Evolutionary conservation across 2,797 vertebrate genomes (phyloP), one percentile per base, ranked within the genome.

Genomic region (Acipenser oxyrinchus): DNA sequence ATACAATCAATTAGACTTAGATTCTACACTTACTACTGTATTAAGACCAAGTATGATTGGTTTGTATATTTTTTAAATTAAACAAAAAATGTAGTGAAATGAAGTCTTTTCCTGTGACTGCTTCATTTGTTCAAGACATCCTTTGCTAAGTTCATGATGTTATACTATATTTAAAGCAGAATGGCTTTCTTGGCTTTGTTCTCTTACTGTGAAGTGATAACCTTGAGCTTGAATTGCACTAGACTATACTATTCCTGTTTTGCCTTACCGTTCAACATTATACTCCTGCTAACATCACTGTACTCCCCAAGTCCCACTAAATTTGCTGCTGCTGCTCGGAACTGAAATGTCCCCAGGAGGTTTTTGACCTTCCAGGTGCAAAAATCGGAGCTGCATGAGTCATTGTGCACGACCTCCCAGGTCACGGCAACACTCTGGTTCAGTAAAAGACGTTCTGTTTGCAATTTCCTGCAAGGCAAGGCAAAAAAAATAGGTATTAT

Each of bases 251-350:
- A 37, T 37, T 37, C 37, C 3, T 37, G 37, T 37, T 37, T 37
- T 37, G 37, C 37, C 37, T 63, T 78, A 88, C 85, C 82, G 83
- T 78, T 72, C 60, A 87, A 64, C 58, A 63, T 18, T 51, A 86
- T 82, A 74, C 70, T 69, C 55, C 74, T 3, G 37, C 84, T 88
- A 8, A 65, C 67, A 62, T 74, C 82, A 74, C 88, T 85, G 55
- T 84, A 82, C 73, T 87, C 76, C 65, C 84, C 79, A 74, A 86
- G 70, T 2, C 88, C 86, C 67, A 88, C 68, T 2, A 10, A 6
- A 70, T 87, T 89, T 71, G 78, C 82, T 79, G 88, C 85, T 73
- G 75, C 77, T 37, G 53, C 84, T 83, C 85, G 83, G 62, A 89
- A 84, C 52, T 79, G 86, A 67, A 83, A 89, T 61, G 73, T 75